Conservation (phyloP, 2,113 vertebrate species). For the Mobula birostris region DNA sequence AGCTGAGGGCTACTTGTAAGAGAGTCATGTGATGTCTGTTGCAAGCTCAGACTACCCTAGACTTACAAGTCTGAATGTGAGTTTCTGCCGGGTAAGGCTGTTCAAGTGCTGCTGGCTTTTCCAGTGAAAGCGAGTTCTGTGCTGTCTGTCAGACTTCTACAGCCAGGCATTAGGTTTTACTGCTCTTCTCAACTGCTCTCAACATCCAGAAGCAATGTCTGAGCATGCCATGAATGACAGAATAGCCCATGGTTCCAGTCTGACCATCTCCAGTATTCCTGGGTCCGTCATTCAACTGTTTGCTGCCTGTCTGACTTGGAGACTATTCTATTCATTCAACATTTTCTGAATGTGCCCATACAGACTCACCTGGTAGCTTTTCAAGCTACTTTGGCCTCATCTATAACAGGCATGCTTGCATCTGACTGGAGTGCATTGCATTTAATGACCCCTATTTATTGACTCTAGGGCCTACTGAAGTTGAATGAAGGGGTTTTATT, state of each 20-base stretch:
- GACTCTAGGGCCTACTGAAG: not conserved
- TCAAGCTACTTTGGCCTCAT: not conserved
- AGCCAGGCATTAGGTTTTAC: not conserved
- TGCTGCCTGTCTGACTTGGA: not conserved
- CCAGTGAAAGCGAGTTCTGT: not conserved
- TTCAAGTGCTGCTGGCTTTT: not conserved
- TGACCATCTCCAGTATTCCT: not conserved
- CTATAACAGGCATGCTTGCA: not conserved
- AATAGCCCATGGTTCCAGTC: not conserved
- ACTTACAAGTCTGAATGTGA: not conserved
- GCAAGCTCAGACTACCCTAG: not conserved
- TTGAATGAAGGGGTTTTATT: not conserved
- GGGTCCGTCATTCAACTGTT: not conserved
- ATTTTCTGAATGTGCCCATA: not conserved
- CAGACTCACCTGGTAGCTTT: not conserved
- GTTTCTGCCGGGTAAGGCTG: not conserved
- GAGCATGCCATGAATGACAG: not conserved
- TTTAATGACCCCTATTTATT: not conserved
- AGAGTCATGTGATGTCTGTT: not conserved
- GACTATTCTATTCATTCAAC: not conserved
- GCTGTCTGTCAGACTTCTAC: not conserved
- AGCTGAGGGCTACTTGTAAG: not conserved
- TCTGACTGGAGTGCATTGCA: not conserved
- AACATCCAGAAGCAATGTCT: not conserved
- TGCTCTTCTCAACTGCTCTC: not conserved